These are phyloP conservation scores for Melanotaenia nigrans DNA, from an alignment of 2,797 vertebrate genomes.

Conservation along the genomic window DNA sequence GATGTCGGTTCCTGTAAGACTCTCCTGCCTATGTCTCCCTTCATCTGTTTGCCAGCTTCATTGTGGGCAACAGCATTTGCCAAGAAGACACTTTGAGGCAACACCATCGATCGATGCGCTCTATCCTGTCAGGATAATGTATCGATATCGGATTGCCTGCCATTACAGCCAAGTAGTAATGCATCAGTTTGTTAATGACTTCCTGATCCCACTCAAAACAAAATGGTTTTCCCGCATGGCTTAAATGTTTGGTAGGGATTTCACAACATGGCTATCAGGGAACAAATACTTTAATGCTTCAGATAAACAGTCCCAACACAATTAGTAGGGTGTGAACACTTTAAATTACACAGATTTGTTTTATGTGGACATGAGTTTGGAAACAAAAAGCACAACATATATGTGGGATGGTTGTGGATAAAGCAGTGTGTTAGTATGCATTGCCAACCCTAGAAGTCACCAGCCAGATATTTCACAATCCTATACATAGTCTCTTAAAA, in stretches of 20 bases:
- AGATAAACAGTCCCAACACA: conserved; percentile 34
- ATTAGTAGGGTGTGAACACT: conserved; percentile 21
- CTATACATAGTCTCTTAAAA: neutral
- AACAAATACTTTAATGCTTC: conserved; percentile 13
- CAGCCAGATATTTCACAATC: neutral
- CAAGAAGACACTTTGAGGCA: conserved; percentile 60
- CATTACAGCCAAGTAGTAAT: conserved; percentile 50
- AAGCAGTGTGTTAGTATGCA: neutral
- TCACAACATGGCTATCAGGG: conserved; percentile 10
- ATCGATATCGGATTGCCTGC: conserved; percentile 49
- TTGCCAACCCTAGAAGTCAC: neutral
- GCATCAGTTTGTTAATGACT: conserved; percentile 64
- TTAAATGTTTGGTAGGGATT: conserved; percentile 42
- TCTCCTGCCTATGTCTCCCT: conserved; percentile 32
- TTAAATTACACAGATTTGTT: conserved; percentile 3
- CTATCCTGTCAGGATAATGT: conserved; percentile 47
- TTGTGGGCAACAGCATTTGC: conserved; percentile 44
- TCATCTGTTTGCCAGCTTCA: conserved; percentile 55
- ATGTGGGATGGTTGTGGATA: neutral
- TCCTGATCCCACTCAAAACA: conserved; percentile 59
- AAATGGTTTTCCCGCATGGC: conserved; percentile 41
- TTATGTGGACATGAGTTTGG: conserved; percentile 3
- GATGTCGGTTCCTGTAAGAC: conserved; percentile 43
- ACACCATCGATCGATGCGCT: conserved; percentile 55
- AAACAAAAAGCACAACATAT: neutral